Conservation (phyloP, 2,888 invertebrate species). For the Phengaris arion region DNA sequence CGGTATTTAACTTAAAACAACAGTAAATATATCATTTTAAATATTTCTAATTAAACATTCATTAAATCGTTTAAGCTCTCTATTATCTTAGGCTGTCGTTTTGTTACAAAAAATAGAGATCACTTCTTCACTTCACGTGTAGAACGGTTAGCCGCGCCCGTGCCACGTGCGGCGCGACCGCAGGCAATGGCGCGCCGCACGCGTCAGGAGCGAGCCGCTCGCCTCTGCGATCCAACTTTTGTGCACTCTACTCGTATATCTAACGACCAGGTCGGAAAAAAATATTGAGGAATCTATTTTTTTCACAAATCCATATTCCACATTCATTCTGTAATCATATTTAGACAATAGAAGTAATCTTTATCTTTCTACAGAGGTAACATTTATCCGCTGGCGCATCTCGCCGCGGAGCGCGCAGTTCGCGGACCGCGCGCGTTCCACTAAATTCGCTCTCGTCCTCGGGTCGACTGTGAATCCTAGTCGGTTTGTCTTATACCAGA, state of each 20-base stretch:
- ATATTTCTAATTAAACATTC: slow-evolving; percentile 75
- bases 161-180: neutral
- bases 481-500: slow-evolving; percentile 46
- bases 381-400: neutral
- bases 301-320: slow-evolving; percentile 33
- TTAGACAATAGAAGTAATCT: slow-evolving; percentile 49
- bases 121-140: slow-evolving; percentile 21
- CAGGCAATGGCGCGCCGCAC: neutral
- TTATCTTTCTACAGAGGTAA: slow-evolving; percentile 56
- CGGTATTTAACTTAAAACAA: slow-evolving; percentile 71
- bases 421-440: slow-evolving; percentile 6
- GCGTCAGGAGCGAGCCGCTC: neutral
- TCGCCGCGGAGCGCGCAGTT: neutral
- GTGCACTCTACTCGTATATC: slow-evolving; percentile 32
- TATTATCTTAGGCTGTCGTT: slow-evolving; percentile 73
- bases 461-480: slow-evolving; percentile 35
- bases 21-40: slow-evolving; percentile 73
- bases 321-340: slow-evolving; percentile 3
- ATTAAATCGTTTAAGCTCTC: slow-evolving; percentile 74
- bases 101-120: slow-evolving; percentile 57
- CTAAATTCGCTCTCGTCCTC: slow-evolving; percentile 5
- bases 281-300: slow-evolving; percentile 46
- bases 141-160: neutral
- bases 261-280: slow-evolving; percentile 40
- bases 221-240: slow-evolving; percentile 26